These are phyloP conservation scores for Grus americana DNA, from an alignment of 2,113 vertebrate species.

Conservation along the genomic window DNA sequence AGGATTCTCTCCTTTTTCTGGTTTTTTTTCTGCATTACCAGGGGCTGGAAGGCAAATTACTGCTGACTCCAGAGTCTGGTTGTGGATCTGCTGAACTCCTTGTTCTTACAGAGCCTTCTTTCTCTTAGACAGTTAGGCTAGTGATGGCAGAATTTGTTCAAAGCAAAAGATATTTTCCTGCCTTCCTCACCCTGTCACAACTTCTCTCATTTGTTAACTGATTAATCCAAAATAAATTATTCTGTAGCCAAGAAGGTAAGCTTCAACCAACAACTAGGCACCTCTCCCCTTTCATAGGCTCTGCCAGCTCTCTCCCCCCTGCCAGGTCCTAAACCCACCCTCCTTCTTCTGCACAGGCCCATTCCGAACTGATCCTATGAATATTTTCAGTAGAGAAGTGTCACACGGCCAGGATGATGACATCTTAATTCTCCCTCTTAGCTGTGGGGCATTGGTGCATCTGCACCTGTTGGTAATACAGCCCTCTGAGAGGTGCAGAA, in stretches of 20 bases:
- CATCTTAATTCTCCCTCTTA: not conserved
- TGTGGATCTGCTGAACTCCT: not conserved
- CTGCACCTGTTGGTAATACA: not conserved
- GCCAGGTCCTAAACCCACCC: not conserved
- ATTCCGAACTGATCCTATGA: not conserved
- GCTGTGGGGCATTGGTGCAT: not conserved
- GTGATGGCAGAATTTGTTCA: not conserved
- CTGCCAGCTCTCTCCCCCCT: not conserved
- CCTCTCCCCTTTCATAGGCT: not conserved
- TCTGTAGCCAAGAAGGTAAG: not conserved
- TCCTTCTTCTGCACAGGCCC: not conserved
- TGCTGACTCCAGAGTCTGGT: not conserved
- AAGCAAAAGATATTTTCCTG: not conserved
- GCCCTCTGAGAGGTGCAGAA: not conserved
- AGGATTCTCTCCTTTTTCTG: not conserved
- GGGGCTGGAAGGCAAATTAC: not conserved
- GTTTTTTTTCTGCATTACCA: not conserved
- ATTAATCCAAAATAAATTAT: not conserved
- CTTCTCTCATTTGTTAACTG: not conserved
- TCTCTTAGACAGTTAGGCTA: not conserved
- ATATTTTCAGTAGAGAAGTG: not conserved
- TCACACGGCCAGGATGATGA: accelerated
- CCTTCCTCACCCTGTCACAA: not conserved
- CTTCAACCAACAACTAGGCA: not conserved
- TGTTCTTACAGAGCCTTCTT: not conserved